These are phyloP conservation scores for Benitochromis conjunctus DNA, from an alignment of 2,113 vertebrate genomes.

Conservation along the genomic window DNA sequence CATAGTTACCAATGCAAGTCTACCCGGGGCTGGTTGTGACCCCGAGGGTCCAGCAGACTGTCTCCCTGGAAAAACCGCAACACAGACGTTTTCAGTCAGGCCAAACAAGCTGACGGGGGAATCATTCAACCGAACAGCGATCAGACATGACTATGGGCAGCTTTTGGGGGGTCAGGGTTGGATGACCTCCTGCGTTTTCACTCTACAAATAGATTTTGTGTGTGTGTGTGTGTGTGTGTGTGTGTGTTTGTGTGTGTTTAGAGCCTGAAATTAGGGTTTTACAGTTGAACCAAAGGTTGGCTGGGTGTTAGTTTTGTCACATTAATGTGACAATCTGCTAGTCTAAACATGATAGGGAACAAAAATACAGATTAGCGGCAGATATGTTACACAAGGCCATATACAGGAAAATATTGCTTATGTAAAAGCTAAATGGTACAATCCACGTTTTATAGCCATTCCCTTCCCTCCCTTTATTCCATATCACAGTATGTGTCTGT, in stretches of 20 bases:
- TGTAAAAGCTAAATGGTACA: neutral
- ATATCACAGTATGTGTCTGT: neutral
- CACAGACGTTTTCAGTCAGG: conserved; percentile 4
- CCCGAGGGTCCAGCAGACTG: neutral
- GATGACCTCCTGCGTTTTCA: neutral
- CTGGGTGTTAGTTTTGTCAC: neutral
- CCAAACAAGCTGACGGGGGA: conserved; percentile 35
- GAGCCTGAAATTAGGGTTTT: neutral
- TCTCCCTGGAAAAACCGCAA: neutral
- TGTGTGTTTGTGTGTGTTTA: rapidly evolving
- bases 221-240: neutral
- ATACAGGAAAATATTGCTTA: neutral
- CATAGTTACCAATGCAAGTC: conserved; percentile 5
- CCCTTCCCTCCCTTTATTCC: neutral
- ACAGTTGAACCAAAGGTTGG: neutral
- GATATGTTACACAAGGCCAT: neutral
- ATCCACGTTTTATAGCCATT: neutral
- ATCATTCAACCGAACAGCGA: neutral
- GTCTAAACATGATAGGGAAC: neutral
- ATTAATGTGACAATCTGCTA: neutral
- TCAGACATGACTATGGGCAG: conserved; percentile 1
- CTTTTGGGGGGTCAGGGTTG: neutral
- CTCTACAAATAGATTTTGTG: neutral
- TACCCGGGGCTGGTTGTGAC: neutral
- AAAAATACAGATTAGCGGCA: neutral